phyloP scores from a whole-genome alignment of 2,113 vertebrate species.

The Lepisosteus osseus region DNA sequence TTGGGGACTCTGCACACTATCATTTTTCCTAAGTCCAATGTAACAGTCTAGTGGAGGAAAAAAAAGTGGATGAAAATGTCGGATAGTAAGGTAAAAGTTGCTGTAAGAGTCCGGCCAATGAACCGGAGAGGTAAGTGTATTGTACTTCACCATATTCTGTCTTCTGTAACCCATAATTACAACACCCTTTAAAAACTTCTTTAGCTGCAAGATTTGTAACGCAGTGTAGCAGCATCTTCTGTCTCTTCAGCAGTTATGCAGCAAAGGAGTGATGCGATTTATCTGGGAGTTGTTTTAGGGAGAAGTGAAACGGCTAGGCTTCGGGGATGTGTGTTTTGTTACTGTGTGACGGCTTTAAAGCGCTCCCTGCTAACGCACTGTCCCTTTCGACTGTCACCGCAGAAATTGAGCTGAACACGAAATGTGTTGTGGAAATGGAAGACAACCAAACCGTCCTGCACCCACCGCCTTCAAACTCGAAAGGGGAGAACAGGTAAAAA shows the following conservation, averaged over 20 bases:
- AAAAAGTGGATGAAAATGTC: constrained; percentile 80
- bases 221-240: no score
- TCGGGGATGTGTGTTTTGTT: no score
- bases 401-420: constrained; percentile 96
- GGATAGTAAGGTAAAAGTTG: constrained; percentile 96
- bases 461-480: constrained; percentile 81
- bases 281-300: no score
- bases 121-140: constrained; percentile 84
- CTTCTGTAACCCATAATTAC: no score
- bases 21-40: constrained; percentile 18
- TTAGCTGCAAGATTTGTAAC: no score
- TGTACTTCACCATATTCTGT: neutral
- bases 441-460: constrained; percentile 93
- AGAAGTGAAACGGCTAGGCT: no score
- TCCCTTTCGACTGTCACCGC: constrained; percentile 36
- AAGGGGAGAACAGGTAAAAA: constrained; percentile 84
- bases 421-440: constrained; percentile 98
- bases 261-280: no score
- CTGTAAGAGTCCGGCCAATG: constrained; percentile 93
- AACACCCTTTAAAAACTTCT: no score
- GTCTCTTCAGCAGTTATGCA: no score
- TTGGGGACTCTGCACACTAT: constrained; percentile 32
- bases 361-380: no score
- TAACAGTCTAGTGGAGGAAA: constrained; percentile 19
- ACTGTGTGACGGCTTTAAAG: no score